phyloP scores from a whole-genome alignment of 2,888 invertebrate genomes.

The Rotaria magnacalcarata region DNA sequence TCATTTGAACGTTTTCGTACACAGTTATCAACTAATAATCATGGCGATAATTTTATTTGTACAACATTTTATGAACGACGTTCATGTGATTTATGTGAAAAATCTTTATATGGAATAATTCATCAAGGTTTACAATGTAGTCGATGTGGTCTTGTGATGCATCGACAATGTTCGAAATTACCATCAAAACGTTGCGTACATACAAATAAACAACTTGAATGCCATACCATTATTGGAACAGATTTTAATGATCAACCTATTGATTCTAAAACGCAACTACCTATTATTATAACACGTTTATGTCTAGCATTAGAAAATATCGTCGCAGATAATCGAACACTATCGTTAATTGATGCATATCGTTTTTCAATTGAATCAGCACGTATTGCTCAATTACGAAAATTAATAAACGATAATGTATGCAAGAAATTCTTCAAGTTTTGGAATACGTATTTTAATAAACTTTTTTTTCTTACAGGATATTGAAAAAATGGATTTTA shows the following conservation, averaged over 20 bases:
- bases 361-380: conserved; percentile 27
- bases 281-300: conserved; percentile 27
- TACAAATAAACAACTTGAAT: conserved; percentile 35
- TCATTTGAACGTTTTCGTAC: conserved; percentile 33
- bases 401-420: conserved; percentile 33
- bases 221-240: conserved; percentile 25
- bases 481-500: conserved; percentile 35
- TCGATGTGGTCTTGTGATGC: conserved; percentile 41
- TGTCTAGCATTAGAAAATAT: conserved; percentile 11
- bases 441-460: not conserved
- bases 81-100: conserved; percentile 41
- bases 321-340: not conserved
- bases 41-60: conserved; percentile 40
- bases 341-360: conserved; percentile 33
- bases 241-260: conserved; percentile 34
- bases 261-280: conserved; percentile 4
- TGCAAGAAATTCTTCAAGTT: not conserved
- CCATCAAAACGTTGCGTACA: conserved; percentile 9
- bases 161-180: conserved; percentile 42
- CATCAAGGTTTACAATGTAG: conserved; percentile 45
- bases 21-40: conserved; percentile 37
- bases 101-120: conserved; percentile 39
- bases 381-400: conserved; percentile 26
- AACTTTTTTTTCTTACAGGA: not conserved
- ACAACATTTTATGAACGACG: conserved; percentile 38